These are phyloP conservation scores for Dione juno DNA, from an alignment of 2,888 invertebrate species.

Conservation along the genomic window DNA sequence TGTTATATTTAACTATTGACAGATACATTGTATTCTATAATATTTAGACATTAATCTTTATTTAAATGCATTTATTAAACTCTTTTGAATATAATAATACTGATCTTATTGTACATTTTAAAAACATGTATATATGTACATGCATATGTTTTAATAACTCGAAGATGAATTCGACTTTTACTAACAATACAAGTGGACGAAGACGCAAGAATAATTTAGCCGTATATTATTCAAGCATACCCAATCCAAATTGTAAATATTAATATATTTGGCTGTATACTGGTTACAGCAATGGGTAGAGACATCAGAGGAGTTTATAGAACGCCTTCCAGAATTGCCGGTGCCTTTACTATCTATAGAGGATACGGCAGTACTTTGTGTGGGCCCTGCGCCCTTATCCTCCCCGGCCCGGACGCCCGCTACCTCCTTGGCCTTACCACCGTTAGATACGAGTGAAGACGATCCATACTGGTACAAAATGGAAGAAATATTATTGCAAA, in stretches of 20 bases:
- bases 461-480: conserved; percentile 86
- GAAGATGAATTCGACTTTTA: background rate
- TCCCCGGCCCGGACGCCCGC: conserved; percentile 83
- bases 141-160: no score
- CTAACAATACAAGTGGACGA: conserved; percentile 4
- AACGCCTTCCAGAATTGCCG: conserved; percentile 85
- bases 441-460: conserved; percentile 56
- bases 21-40: background rate
- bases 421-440: conserved; percentile 73
- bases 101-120: background rate
- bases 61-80: no score
- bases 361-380: conserved; percentile 87
- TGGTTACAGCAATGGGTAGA: conserved; percentile 77
- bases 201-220: conserved; percentile 15
- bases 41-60: background rate
- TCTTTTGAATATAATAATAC: background rate
- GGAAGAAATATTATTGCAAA: conserved; percentile 90
- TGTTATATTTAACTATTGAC: no score
- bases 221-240: conserved; percentile 10
- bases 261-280: background rate
- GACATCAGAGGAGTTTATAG: conserved; percentile 65
- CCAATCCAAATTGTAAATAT: background rate
- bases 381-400: conserved; percentile 83
- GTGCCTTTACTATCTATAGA: conserved; percentile 88
- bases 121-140: background rate